Percentiles rank a stretch among this genome's conserved stretches.
phyloP scores from a whole-genome alignment of 2,888 invertebrate genomes.

The Melanchra persicariae region DNA sequence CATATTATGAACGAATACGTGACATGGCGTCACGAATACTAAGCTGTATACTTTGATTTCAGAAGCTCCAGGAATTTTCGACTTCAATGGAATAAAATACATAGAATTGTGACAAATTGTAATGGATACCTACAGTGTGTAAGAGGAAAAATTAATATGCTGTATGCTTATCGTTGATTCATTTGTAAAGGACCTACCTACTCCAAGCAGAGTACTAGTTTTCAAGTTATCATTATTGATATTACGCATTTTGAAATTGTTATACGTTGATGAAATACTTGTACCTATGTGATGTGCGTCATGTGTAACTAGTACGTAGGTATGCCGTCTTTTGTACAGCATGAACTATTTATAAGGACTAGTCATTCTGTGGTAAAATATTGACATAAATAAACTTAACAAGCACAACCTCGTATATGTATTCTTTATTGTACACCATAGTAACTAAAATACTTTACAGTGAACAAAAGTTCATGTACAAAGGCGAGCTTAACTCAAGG shows the following conservation, averaged over 20 bases:
- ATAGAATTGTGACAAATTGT: constrained; percentile 7
- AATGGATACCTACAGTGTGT: no score
- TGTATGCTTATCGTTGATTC: constrained; percentile 23
- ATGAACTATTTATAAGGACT: constrained; percentile 3
- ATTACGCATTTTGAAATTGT: constrained; percentile 44
- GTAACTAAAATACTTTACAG: no score
- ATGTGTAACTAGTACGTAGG: background rate
- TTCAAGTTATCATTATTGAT: constrained; percentile 26
- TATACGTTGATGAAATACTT: constrained; percentile 12
- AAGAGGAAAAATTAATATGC: constrained; percentile 33
- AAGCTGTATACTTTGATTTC: background rate
- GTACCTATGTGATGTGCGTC: constrained; percentile 28
- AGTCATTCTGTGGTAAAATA: background rate
- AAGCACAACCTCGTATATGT: no score
- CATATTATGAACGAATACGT: no score
- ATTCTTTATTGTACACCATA: no score
- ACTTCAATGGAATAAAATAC: background rate
- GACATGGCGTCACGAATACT: no score
- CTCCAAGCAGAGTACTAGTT: constrained; percentile 5
- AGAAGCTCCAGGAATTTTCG: background rate
- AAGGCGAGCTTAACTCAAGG: no score
- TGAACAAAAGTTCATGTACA: no score
- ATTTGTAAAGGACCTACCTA: constrained; percentile 9
- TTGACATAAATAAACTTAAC: background rate
- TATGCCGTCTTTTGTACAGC: background rate